Conservation (phyloP, 1,140 invertebrate genomes). For the Choristoneura fumiferana region DNA sequence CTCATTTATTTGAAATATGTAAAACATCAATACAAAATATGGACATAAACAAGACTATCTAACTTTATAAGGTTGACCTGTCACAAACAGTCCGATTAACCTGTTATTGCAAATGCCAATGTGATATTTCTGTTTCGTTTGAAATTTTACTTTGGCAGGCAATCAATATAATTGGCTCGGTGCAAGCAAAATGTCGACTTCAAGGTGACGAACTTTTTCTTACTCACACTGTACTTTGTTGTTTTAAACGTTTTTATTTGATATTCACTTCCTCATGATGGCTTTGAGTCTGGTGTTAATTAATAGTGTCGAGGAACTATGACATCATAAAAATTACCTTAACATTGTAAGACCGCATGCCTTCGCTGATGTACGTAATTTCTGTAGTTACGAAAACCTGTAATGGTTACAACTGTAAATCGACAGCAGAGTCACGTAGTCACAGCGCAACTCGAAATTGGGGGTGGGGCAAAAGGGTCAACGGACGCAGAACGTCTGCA, state of each 20-base stretch:
- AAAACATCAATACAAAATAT: no score
- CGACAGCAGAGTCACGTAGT: conserved; percentile 54
- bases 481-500: conserved; percentile 38
- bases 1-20: no score
- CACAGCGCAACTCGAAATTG: conserved; percentile 36
- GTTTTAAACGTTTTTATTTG: background rate
- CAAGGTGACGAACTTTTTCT: no score
- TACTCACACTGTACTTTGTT: background rate
- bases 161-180: no score
- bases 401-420: conserved; percentile 21
- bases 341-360: background rate
- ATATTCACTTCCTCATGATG: conserved; percentile 9
- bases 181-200: no score
- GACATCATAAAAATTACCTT: background rate
- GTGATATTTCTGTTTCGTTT: no score
- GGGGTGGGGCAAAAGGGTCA: conserved; percentile 52
- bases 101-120: no score
- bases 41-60: no score
- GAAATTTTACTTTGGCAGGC: no score
- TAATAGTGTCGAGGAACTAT: conserved; percentile 1
- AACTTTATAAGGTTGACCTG: no score
- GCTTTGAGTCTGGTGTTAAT: background rate
- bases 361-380: background rate
- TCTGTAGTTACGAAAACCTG: background rate
- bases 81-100: no score